phyloP scores from a whole-genome alignment of 2,888 invertebrate species.

The Mamestra brassicae region DNA sequence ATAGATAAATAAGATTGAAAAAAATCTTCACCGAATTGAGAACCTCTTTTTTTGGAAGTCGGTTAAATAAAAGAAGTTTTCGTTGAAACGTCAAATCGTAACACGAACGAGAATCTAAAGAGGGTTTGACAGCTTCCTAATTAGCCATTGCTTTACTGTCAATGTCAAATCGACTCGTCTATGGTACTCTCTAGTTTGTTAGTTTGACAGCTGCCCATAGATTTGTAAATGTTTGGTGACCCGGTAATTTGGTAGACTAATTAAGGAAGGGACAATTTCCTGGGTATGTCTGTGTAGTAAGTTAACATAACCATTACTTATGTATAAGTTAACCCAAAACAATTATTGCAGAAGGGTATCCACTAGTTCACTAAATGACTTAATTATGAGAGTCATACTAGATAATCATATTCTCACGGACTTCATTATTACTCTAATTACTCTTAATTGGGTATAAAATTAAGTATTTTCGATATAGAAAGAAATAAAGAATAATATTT shows the following conservation, averaged over 20 bases:
- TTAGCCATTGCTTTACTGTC: conserved; percentile 45
- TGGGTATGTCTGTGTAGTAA: not conserved
- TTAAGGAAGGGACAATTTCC: conserved; percentile 23
- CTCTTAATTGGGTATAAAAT: not conserved
- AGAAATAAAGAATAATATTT: no score
- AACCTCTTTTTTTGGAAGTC: no score
- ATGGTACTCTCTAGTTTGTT: conserved; percentile 56
- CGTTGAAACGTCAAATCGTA: conserved; percentile 19
- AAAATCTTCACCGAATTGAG: no score
- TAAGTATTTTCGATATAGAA: no score
- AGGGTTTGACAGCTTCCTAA: conserved; percentile 59
- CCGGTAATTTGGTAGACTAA: conserved; percentile 28
- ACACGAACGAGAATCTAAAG: conserved; percentile 35
- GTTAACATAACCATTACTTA: not conserved
- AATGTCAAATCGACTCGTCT: conserved; percentile 41
- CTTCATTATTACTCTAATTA: no score
- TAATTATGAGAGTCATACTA: no score
- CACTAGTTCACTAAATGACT: conserved; percentile 16
- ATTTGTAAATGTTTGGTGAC: conserved; percentile 21
- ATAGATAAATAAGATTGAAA: not conserved
- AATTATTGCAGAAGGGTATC: conserved; percentile 9
- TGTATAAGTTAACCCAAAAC: conserved; percentile 20
- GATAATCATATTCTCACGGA: no score
- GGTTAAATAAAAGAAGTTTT: conserved; percentile 3
- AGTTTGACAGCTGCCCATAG: conserved; percentile 62